phyloP scores from a whole-genome alignment of 2,888 invertebrate species.

The Steinernema hermaphroditum region DNA sequence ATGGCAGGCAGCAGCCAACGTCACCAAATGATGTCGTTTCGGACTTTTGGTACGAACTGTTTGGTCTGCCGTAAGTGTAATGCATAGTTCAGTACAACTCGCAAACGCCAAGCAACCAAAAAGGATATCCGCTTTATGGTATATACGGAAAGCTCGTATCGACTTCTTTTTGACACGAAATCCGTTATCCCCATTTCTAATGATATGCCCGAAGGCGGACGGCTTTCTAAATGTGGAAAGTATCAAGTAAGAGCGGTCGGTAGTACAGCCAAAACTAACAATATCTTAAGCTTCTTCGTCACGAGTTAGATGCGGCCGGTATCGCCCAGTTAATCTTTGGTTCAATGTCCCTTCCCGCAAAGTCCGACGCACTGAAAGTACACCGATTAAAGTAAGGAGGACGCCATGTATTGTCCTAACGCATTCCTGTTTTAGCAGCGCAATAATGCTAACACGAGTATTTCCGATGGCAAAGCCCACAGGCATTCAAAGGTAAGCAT shows the following conservation, averaged over 20 bases:
- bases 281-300: slow-evolving; percentile 45
- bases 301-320: slow-evolving; percentile 37
- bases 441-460: slow-evolving; percentile 51
- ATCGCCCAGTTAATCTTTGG: slow-evolving; percentile 57
- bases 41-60: neutral
- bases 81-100: neutral
- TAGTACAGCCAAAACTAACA: neutral
- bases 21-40: neutral
- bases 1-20: neutral
- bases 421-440: slow-evolving; percentile 46
- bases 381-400: slow-evolving; percentile 51
- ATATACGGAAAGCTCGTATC: slow-evolving; percentile 42
- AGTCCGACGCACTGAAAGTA: slow-evolving; percentile 53
- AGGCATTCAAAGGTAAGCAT: slow-evolving; percentile 34
- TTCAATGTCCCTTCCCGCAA: slow-evolving; percentile 45
- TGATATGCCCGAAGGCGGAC: slow-evolving; percentile 28
- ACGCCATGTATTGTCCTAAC: too few species aligned
- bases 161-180: slow-evolving; percentile 46
- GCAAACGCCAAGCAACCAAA: neutral
- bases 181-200: slow-evolving; percentile 43
- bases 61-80: too few species aligned
- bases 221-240: slow-evolving; percentile 39
- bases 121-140: slow-evolving; percentile 36
- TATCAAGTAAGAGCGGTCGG: slow-evolving; percentile 37
- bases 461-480: slow-evolving; percentile 45